Base-by-base conservation (phyloP, 1,140 invertebrate species). In the Drosophila sp. region DNA sequence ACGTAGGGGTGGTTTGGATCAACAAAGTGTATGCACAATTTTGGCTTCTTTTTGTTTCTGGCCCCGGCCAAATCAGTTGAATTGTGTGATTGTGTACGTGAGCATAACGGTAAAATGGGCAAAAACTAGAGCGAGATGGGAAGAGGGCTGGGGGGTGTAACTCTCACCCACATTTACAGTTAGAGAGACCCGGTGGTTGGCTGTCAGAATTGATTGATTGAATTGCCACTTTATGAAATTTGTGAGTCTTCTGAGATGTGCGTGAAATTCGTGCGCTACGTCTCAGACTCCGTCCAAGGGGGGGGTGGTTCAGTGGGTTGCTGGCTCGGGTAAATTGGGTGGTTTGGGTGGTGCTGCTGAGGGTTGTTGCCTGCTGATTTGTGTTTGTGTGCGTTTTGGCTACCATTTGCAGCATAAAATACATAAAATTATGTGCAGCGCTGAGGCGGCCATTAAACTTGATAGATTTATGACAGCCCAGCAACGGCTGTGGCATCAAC, bases 161-260 rank as follows among this genome's bases (percentile, higher is more conserved):
- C 41, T 9, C 34, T 18, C 45, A 36, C 8, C 16, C 59, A 7
- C 21, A 11, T 13, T 2, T 13, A 36, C 14, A 38, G 11, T 14
- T 9, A 46, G 27, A 51, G 18, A 38, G 32, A 14, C 53, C 50
- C 32, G 58, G 59, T 58, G 67, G 53, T 61, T 50, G 72, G 56
- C 80, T 86, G 90, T 91, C 90, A 80, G 76, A 91, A 90, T 91
- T 91, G 90, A 91, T 91, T 91, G 90, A 91, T 91, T 91, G 90
- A 91, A 91, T 91, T 91, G 90, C 90, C 90, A 90, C 90, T 91
- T 91, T 90, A 91, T 91, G 86, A 91, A 91, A 91, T 91, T 91
- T 91, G 90, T 91, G 90, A 91, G 90, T 91, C 90, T 91, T 91
- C 77, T 57, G 90, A 91, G 90, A 91, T 91, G 79, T 91, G 84